Evolutionary conservation across 2,797 vertebrate genomes (phyloP), one percentile per base, ranked within the genome.

Genomic region (Coregonus suidteri): DNA sequence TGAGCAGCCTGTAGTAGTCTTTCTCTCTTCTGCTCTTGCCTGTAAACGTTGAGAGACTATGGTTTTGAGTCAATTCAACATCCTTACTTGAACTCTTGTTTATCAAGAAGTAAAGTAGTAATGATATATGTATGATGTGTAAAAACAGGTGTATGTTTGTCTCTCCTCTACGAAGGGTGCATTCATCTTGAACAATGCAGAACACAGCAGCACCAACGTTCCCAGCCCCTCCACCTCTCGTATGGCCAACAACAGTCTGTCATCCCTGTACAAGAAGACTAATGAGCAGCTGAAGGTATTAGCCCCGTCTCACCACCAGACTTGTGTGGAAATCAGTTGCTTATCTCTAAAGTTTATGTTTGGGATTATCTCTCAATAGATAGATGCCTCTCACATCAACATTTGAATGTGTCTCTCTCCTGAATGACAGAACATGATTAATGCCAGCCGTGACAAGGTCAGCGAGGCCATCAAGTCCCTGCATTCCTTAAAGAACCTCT

Each of bases 241-340:
- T 51, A 73, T 25, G 16, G 56, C 3, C 1, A 25, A 30, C 0
- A 69, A 30, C 0, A 69, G 0, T 34, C 75, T 70, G 56, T 20
- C 68, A 11, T 3, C 0, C 25, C 73, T 92, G 79, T 53, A 80
- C 0, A 53, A 0, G 30, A 91, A 86, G 62, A 83, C 85, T 65
- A 91, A 89, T 31, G 88, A 91, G 30, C 59, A 93, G 79, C 83
- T 95, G 3, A 0, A 92, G 90, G 94, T 94, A 89, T 13, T 16
- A 73, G 47, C 3, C 25, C 6, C 18, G 20, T 30, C 16, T 59
- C 31, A n/a, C 30, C 31, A 35, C 68, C 4, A 54, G 1, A 31
- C 16, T 31, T 18, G 70, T 31, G 25, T 15, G 47, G 14, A n/a
- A 0, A 75, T 73, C 51, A 65, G 35, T 67, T 6, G 31, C 18